phyloP scores from a whole-genome alignment of 2,888 invertebrate genomes.

The Athripsodes cinereus region DNA sequence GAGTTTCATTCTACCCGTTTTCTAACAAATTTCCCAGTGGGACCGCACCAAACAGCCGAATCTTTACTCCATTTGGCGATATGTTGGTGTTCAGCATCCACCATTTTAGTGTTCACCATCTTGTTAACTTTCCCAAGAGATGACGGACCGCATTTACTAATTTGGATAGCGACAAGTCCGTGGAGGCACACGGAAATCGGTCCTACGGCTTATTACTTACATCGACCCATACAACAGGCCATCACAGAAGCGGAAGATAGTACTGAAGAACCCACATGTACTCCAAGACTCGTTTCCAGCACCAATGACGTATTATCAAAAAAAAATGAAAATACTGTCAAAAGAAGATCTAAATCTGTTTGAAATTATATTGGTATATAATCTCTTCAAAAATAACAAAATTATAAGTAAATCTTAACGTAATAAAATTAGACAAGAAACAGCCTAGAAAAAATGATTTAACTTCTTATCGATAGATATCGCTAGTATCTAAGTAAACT shows the following conservation, averaged over 20 bases:
- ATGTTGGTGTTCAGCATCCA: constrained; percentile 9
- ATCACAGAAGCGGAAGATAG: not conserved
- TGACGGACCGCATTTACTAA: constrained; percentile 2
- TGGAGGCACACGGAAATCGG: constrained; percentile 21
- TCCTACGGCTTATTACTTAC: constrained; percentile 18
- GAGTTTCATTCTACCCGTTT: not conserved
- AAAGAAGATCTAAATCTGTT: not conserved
- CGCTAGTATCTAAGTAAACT: not conserved
- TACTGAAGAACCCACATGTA: not conserved
- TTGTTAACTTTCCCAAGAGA: not conserved
- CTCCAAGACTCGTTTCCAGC: not conserved
- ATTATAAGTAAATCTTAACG: too few species aligned
- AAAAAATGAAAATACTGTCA: not conserved
- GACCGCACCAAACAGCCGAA: not conserved
- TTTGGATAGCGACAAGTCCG: constrained; percentile 18
- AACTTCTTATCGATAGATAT: not conserved
- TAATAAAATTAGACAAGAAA: too few species aligned
- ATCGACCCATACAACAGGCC: constrained; percentile 1
- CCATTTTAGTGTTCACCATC: constrained; percentile 8
- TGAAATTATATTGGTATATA: not conserved
- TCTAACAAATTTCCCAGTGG: not conserved
- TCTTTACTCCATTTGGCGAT: constrained; percentile 9
- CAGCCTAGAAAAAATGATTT: not conserved
- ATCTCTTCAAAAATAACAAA: too few species aligned
- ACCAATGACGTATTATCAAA: not conserved